Conservation (phyloP, 2,797 vertebrate species). For the Numenius phaeopus region DNA sequence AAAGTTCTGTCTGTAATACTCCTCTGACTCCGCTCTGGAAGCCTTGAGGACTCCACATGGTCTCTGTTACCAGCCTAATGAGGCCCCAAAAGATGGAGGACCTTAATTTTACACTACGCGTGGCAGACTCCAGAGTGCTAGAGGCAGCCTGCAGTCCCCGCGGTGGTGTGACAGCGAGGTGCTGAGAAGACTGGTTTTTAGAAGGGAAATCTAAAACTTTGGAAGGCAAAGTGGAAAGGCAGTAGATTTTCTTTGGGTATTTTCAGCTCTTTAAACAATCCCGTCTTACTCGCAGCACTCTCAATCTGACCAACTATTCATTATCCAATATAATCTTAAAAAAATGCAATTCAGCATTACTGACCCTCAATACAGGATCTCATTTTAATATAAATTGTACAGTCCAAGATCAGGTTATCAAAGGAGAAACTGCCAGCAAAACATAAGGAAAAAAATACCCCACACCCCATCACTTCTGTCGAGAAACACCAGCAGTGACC, state of each 20-base stretch:
- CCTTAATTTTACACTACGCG: background rate
- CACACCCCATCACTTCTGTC: background rate
- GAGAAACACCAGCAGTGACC: background rate
- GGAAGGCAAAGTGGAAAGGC: background rate
- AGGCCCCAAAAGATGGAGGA: background rate
- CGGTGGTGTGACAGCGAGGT: background rate
- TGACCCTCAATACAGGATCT: background rate
- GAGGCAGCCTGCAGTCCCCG: background rate
- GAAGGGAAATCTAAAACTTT: background rate
- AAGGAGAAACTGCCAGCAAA: background rate
- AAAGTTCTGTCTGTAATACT: background rate
- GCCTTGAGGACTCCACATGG: background rate
- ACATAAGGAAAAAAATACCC: background rate
- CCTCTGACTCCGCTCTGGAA: background rate
- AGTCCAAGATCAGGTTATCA: background rate
- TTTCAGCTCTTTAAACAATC: background rate
- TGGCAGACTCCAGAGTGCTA: background rate
- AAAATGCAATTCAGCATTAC: background rate
- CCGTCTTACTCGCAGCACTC: background rate
- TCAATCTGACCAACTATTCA: background rate
- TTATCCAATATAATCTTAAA: background rate
- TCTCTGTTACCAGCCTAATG: background rate
- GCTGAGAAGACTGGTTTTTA: background rate
- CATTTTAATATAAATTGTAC: constrained; percentile 4
- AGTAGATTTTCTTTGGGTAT: background rate